Evolutionary conservation across 2,888 invertebrate species (phyloP), one percentile per base, ranked within the genome.

Genomic region (Beris morrisii): DNA sequence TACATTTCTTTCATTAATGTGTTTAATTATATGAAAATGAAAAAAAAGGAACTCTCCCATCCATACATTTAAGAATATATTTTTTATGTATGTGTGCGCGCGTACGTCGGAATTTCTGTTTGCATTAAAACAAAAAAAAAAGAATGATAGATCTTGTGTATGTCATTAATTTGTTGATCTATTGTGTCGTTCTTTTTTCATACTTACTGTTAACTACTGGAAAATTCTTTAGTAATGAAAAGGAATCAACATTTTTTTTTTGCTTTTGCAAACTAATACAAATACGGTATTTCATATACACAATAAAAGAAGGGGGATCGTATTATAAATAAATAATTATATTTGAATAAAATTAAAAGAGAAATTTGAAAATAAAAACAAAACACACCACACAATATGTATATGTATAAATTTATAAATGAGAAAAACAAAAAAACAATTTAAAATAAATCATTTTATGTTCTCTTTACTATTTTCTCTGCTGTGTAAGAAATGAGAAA

Each of bases 401-500:
- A 65, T 52, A 66, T 58, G 53, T 58, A 66, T 58, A 66, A 66
- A 66, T 66, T 66, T 58, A 58, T 58, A 66, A 58, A 53, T 52
- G 57, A 53, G 58, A 56, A 43, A 56, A 53, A 22, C 7, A 53
- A 53, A 28, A n/a, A 7, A 38, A 38, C 9, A 38, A 38, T 38
- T 38, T 38, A 38, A 38, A 50, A 11, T 32, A 50, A 63, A 31
- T 53, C 53, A 38, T 63, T 30, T 57, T 52, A 50, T 66, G 59
- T 58, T 66, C 59, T 48, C 50, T 66, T 66, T 22, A 59, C 15
- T 50, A 52, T 50, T 66, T 58, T 64, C 64, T 66, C 58, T 59
- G 58, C 65, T 66, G 65, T 66, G 58, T 66, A 66, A 58, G 65
- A 66, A 66, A 66, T 58, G 65, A 59, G 15, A 58, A 66, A 58